Base-by-base conservation (phyloP, 2,888 invertebrate species). In the Altica lythri region DNA sequence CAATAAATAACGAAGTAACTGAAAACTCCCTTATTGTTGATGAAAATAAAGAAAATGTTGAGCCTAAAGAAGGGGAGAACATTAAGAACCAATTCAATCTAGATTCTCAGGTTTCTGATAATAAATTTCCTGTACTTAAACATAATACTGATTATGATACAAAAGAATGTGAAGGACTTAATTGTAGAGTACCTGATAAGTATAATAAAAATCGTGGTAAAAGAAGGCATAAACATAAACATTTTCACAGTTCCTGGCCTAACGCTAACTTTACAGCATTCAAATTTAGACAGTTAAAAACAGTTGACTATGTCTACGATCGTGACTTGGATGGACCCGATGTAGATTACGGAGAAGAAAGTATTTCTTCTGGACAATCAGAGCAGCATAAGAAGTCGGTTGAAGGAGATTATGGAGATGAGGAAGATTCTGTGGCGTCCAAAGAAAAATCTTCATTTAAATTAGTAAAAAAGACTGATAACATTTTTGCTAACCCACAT, bases 341-440 rank as follows among this genome's bases (percentile, higher is more conserved):
- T 14, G 45, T 56, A 35, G 25, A 48, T 30, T 27, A 22, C 3
- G 34, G 12, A 3, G 48, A 50, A 17, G 52, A 34, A 8, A 18
- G 19, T 32, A 29, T 19, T 29, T 37, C 55, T 4, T 46, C 55
- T 9, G 45, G 56, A 37, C 32, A 40, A 16, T 12, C 35, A 4
- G 12, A 25, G 6, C 40, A n/a, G n/a, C n/a, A n/a, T n/a, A n/a
- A n/a, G n/a, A n/a, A 57, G 4, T 52, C 59, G 4, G 60, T 60
- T 1, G 67, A 66, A 55, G 65, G 63, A n/a, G 66, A 68, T 16
- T 65, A 67, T 40, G 57, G 61, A 0, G 66, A 67, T 27, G 65
- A 65, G 53, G 66, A 68, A 53, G 68, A 66, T 42, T 57, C 63
- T 0, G 30, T 51, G 8, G 57, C 60, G 3, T 19, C 34, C 1